phyloP scores from a whole-genome alignment of 2,888 invertebrate genomes.

The Lochmaea crataegi region DNA sequence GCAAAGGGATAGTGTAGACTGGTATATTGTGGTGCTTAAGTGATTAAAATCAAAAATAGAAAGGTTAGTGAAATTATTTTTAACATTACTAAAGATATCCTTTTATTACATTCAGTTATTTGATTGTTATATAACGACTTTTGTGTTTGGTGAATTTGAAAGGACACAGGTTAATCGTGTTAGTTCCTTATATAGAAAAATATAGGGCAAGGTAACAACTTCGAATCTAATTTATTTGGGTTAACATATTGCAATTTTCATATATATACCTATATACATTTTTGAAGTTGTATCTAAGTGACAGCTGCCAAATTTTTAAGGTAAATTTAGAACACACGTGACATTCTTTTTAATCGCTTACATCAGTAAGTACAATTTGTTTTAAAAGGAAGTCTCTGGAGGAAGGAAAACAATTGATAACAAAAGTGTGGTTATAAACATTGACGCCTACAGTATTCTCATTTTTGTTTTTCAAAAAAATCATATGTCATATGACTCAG shows the following conservation, averaged over 20 bases:
- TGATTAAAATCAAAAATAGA: conserved; percentile 1
- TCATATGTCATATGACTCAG: no score
- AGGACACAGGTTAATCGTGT: background rate
- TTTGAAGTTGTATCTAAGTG: conserved; percentile 16
- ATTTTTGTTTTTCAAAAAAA: background rate
- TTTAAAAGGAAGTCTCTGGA: background rate
- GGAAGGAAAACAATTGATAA: conserved; percentile 3
- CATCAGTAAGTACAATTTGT: background rate
- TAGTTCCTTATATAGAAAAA: background rate
- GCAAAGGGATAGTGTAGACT: background rate
- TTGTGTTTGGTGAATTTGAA: background rate
- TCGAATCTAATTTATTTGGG: conserved; percentile 12
- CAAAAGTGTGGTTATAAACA: conserved; percentile 3
- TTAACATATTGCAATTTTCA: conserved; percentile 29
- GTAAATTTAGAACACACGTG: conserved; percentile 31
- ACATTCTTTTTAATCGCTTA: conserved; percentile 16
- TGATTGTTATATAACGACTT: conserved; percentile 15
- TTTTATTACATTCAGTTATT: background rate
- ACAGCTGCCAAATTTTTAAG: conserved; percentile 32
- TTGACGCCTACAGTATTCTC: background rate
- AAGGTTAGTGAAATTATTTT: conserved; percentile 4
- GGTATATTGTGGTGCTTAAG: conserved; percentile 8
- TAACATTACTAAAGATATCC: background rate
- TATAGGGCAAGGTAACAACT: conserved; percentile 11
- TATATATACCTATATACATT: background rate